phyloP scores from a whole-genome alignment of 2,888 invertebrate genomes.

The Alviniconcha strummeri region DNA sequence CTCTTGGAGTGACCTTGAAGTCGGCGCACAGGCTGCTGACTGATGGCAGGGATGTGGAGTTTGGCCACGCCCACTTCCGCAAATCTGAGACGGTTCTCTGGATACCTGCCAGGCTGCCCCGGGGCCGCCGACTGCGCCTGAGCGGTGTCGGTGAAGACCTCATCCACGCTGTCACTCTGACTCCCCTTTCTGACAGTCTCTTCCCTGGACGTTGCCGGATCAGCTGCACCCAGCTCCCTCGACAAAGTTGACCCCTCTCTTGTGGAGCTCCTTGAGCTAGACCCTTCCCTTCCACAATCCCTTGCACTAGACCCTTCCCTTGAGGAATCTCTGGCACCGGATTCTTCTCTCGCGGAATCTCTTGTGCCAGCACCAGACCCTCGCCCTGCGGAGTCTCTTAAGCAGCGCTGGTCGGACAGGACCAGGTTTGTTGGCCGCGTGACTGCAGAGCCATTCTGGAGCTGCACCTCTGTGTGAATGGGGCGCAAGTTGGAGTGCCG shows the following conservation, averaged over 20 bases:
- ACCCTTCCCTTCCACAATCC: not conserved
- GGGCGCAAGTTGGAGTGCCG: conserved; percentile 46
- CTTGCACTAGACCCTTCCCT: not conserved
- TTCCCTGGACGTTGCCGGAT: not conserved
- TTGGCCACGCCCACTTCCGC: conserved; percentile 57
- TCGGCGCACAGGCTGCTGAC: conserved; percentile 44
- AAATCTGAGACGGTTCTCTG: conserved; percentile 46
- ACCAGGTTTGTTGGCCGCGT: conserved; percentile 49
- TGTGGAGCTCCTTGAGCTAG: not conserved
- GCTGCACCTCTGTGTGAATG: conserved; percentile 60
- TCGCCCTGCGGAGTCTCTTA: not conserved
- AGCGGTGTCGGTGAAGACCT: not conserved
- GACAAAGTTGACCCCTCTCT: not conserved
- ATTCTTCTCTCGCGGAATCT: not conserved
- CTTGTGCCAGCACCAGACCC: not conserved
- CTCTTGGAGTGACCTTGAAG: conserved; percentile 56
- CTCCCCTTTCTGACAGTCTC: not conserved
- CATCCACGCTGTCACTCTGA: conserved; percentile 37
- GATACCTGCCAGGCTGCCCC: not conserved
- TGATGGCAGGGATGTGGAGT: conserved; percentile 38
- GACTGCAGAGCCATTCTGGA: conserved; percentile 58
- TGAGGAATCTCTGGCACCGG: not conserved
- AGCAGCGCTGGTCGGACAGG: not conserved
- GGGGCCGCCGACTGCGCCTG: not conserved
- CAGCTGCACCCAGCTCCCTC: not conserved